Conservation (phyloP, 2,797 vertebrate genomes). For the Cercopithecus petaurista region DNA sequence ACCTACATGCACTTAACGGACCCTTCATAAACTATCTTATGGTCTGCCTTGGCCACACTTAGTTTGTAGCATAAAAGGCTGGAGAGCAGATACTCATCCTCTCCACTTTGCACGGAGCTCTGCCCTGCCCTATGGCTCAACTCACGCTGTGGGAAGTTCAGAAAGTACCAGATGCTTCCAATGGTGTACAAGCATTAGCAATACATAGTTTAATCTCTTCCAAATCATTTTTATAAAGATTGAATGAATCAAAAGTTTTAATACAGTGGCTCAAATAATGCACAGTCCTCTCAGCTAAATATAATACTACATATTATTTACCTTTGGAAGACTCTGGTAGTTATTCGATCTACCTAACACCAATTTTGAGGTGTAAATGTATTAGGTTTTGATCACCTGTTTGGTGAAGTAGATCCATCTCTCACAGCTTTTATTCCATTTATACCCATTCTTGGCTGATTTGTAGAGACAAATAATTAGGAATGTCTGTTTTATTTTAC, state of each 20-base stretch:
- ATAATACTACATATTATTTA: slow-evolving; percentile 45
- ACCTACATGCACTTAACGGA: background rate
- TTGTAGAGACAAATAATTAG: slow-evolving; percentile 4
- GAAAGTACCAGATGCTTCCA: background rate
- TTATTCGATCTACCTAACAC: slow-evolving; percentile 56
- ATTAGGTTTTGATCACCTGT: slow-evolving; percentile 54
- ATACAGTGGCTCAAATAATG: slow-evolving; percentile 48
- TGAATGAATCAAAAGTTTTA: slow-evolving; percentile 55
- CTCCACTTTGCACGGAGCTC: background rate
- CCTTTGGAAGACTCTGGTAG: slow-evolving; percentile 58
- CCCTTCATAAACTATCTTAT: background rate
- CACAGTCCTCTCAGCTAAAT: slow-evolving; percentile 48
- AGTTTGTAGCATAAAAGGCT: background rate
- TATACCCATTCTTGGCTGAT: slow-evolving; percentile 39
- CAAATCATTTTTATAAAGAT: slow-evolving; percentile 65
- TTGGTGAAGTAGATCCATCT: slow-evolving; percentile 42
- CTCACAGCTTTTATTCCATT: slow-evolving; percentile 28
- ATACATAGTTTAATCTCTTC: slow-evolving; percentile 41
- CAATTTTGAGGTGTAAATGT: slow-evolving; percentile 54
- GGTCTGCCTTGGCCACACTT: background rate
- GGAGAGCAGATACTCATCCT: background rate
- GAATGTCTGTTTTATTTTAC: background rate
- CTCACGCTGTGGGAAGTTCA: background rate
- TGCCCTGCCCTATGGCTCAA: background rate
- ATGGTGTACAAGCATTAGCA: background rate